Conservation (phyloP, 2,797 vertebrate genomes). For the Parotocinclus haroldoi region DNA sequence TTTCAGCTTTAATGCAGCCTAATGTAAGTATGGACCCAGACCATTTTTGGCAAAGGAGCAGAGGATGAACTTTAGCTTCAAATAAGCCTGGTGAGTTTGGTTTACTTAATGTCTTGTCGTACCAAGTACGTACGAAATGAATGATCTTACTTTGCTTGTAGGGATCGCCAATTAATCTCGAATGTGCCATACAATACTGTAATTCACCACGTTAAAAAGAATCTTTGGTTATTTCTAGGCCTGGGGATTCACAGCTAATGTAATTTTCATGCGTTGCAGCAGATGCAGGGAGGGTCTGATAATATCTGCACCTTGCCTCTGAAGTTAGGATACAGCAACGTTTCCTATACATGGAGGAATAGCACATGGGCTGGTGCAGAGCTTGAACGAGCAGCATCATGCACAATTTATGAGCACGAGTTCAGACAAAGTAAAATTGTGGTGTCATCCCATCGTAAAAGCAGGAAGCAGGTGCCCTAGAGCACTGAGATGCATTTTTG, state of each 20-base stretch:
- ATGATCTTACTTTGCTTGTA: no score
- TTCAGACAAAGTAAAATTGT: neutral
- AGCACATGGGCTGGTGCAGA: neutral
- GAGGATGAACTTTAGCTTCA: no score
- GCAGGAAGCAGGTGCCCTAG: neutral
- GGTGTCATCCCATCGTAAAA: conserved; percentile 1
- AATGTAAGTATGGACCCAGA: no score
- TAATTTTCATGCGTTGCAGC: conserved; percentile 38
- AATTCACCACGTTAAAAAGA: conserved; percentile 8
- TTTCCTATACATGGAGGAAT: conserved; percentile 23
- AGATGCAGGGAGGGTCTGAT: conserved; percentile 19
- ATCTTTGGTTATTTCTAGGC: conserved; percentile 38
- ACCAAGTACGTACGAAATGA: no score
- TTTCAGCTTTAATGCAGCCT: no score
- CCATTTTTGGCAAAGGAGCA: no score
- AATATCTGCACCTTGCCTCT: conserved; percentile 23
- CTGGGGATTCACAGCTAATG: conserved; percentile 31
- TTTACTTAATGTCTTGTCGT: no score
- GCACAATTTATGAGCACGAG: conserved; percentile 20
- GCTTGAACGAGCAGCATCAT: conserved; percentile 5
- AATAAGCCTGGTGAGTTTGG: no score
- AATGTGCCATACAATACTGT: no score
- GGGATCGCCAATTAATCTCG: no score
- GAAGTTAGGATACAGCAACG: conserved; percentile 10
- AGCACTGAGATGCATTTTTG: neutral